Base-by-base conservation (phyloP, 2,797 vertebrate species). In the Rhadinocentrus ornatus region DNA sequence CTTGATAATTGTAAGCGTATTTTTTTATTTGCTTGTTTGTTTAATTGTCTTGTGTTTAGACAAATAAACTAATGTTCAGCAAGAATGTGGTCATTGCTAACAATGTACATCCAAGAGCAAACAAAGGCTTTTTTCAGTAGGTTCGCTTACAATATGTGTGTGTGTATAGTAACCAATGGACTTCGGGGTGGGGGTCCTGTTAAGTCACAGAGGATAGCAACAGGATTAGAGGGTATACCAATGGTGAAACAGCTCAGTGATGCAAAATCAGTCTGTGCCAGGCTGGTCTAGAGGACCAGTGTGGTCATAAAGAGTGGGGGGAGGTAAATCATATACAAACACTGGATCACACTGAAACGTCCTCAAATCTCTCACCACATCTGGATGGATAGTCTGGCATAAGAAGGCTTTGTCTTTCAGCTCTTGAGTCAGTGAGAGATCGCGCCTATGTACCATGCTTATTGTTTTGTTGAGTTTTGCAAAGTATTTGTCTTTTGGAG, bases 141-240 rank as follows among this genome's bases (percentile, higher is more conserved):
- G 77, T 82, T 73, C 68, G 54, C 52, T 24, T 61, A 24, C 6
- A 69, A 20, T 74, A 46, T 73, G 74, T 61, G 13, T 6, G 61
- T 62, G 35, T 81, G 52, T 73, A 29, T 57, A 29, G 54, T 71
- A 55, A 70, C 80, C 27, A 16, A 62, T 64, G 71, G 70, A 71
- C 66, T 61, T 57, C 26, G 39, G 55, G 27, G 62, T 0, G 39
- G 41, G 68, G 73, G 80, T 88, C 83, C 75, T 15, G 57, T 85
- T 87, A 88, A 81, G 73, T 81, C 69, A 60, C 74, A 71, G 55
- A 71, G 73, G 67, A 76, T 83, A 59, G 78, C 93, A 93, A 94
- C 88, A 85, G 88, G 92, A 94, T 94, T 93, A 91, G 77, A 83
- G 87, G 83, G 89, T 89, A 81, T 82, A 72, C 68, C 74, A 88